These are phyloP conservation scores for Thymallus thymallus DNA, from an alignment of 2,113 vertebrate species.

Conservation along the genomic window DNA sequence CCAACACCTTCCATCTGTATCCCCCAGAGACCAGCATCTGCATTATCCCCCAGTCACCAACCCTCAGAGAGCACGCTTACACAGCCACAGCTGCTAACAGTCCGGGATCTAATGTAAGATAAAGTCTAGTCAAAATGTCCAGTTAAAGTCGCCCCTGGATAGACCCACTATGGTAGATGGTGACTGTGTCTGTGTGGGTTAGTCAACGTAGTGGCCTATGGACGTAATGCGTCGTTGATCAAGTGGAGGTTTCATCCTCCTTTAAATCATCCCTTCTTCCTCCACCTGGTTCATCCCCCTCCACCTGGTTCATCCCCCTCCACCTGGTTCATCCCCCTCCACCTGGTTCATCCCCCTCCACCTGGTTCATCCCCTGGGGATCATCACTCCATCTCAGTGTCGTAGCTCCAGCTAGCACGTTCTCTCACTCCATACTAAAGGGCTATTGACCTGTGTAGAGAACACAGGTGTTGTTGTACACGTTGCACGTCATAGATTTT, in stretches of 20 bases:
- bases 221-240: neutral
- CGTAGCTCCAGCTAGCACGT: neutral
- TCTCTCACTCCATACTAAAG: neutral
- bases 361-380: neutral
- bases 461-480: neutral
- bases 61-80: conserved; percentile 47
- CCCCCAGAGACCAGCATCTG: too few relatives aligned
- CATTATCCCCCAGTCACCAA: too few relatives aligned
- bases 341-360: neutral
- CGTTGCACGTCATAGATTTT: neutral
- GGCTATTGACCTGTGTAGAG: neutral
- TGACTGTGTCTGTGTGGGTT: too few relatives aligned
- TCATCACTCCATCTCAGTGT: neutral
- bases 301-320: neutral
- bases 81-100: conserved; percentile 45
- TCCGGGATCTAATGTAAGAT: neutral
- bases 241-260: too few relatives aligned
- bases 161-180: too few relatives aligned
- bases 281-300: too few relatives aligned
- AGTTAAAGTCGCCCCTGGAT: too few relatives aligned
- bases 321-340: neutral
- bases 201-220: too few relatives aligned
- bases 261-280: neutral
- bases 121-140: neutral
- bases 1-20: too few relatives aligned